phyloP scores from a whole-genome alignment of 2,888 invertebrate species.

The Himalopsyche tibetana region DNA sequence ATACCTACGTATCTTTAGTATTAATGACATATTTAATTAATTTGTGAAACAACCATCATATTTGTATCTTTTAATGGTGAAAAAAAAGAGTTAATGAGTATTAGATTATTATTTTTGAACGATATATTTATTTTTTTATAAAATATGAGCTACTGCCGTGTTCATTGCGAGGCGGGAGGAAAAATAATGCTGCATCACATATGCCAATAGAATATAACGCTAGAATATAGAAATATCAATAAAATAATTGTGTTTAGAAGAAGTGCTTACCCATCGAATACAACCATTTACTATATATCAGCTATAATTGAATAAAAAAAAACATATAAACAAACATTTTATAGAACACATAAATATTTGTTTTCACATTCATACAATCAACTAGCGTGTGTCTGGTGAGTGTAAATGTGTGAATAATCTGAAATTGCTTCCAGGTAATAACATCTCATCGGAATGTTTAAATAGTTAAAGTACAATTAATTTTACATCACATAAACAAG shows the following conservation, averaged over 20 bases:
- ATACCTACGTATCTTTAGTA: no score
- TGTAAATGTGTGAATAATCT: neutral
- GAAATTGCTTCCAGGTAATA: neutral
- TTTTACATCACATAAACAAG: constrained; percentile 19
- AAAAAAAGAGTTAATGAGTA: neutral
- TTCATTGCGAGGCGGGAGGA: no score
- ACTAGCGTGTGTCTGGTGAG: constrained; percentile 21
- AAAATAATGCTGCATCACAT: constrained; percentile 13
- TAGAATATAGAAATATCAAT: neutral
- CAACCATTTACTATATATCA: constrained; percentile 35
- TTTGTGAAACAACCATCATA: no score
- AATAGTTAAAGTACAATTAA: neutral
- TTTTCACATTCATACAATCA: constrained; percentile 28
- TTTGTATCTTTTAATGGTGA: no score
- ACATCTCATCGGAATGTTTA: neutral
- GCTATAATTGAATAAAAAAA: constrained; percentile 35
- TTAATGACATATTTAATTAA: no score
- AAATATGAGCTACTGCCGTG: neutral
- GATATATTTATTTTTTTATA: neutral
- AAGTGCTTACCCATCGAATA: constrained; percentile 34
- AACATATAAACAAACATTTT: constrained; percentile 33
- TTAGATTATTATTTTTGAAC: neutral
- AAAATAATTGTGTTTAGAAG: constrained; percentile 14
- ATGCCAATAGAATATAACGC: neutral
- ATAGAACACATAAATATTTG: constrained; percentile 9